Conservation (phyloP, 1,140 invertebrate species). For the Venturia canescens region DNA sequence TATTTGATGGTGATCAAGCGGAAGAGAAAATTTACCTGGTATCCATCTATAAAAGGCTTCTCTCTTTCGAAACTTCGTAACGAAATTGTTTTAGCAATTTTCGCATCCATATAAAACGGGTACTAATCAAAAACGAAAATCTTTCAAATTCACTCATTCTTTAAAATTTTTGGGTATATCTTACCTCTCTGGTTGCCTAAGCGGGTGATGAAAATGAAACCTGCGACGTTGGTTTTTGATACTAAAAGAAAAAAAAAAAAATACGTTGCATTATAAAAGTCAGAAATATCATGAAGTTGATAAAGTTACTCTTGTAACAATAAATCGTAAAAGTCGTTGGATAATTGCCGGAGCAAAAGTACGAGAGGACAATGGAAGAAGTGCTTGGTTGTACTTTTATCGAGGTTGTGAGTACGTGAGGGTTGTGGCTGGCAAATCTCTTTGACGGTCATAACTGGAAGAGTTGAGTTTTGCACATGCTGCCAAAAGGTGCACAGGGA, state of each 20-base stretch:
- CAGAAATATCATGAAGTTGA: background rate
- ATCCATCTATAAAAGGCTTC: background rate
- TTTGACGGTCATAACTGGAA: conserved; percentile 33
- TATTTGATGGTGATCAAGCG: too few species aligned
- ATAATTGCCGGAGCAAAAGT: background rate
- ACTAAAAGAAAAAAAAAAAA: background rate
- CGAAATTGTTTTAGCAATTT: background rate
- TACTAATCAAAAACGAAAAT: background rate
- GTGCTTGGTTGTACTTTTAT: conserved; percentile 3
- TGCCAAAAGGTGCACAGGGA: background rate
- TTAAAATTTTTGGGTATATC: background rate
- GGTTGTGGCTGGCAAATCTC: conserved; percentile 32
- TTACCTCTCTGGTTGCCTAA: background rate
- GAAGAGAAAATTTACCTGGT: too few species aligned
- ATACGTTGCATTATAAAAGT: background rate
- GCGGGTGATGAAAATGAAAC: background rate
- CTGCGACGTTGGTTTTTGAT: background rate
- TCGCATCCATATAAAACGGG: background rate
- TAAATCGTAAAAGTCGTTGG: background rate
- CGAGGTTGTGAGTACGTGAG: background rate
- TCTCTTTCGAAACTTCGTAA: background rate
- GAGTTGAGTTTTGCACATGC: conserved; percentile 13
- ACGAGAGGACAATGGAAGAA: background rate
- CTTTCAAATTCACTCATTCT: too few species aligned
- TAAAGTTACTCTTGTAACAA: background rate